These are phyloP conservation scores for Tricholaema leucomelas DNA, from an alignment of 2,113 vertebrate genomes.

Conservation along the genomic window DNA sequence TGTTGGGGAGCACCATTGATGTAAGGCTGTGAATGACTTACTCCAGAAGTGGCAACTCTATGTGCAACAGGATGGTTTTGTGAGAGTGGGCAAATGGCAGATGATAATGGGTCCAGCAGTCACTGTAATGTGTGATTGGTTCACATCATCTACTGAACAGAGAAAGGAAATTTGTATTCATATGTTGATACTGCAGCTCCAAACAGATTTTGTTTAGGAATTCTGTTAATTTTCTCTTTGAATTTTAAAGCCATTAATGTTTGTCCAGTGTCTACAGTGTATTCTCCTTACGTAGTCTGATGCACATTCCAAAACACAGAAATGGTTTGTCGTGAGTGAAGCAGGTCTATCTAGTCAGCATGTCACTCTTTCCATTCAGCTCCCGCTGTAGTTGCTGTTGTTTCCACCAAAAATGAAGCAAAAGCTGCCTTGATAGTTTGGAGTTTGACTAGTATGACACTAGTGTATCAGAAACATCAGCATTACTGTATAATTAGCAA, in stretches of 20 bases:
- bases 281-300: background rate
- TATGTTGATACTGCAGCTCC: background rate
- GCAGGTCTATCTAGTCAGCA: background rate
- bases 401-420: slow-evolving; percentile 1
- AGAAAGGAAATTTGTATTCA: background rate
- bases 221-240: background rate
- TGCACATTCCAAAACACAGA: background rate
- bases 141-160: background rate
- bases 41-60: background rate
- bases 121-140: background rate
- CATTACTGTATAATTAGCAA: background rate
- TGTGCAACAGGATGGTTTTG: background rate
- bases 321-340: background rate
- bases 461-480: background rate
- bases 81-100: background rate
- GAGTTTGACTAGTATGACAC: background rate
- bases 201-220: background rate
- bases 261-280: background rate
- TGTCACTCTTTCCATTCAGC: background rate
- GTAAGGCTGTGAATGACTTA: background rate
- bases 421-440: background rate
- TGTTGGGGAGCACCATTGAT: background rate
- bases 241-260: background rate
- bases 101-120: background rate
- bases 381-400: background rate